Conservation (phyloP, 2,888 invertebrate species). For the Serripes groenlandicus region DNA sequence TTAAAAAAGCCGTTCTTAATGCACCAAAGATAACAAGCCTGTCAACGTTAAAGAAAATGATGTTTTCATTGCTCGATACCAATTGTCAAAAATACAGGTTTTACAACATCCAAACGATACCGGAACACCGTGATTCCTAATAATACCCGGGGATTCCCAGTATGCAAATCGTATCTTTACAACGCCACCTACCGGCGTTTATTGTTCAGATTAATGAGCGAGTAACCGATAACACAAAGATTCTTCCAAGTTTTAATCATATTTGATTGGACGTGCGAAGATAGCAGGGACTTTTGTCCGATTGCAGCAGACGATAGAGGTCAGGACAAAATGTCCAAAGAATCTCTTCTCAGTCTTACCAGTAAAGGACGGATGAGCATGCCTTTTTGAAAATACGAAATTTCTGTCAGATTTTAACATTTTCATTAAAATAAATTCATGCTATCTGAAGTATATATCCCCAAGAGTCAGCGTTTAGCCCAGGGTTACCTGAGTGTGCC, state of each 20-base stretch:
- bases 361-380: too few species aligned
- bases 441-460: too few species aligned
- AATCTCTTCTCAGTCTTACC: too few species aligned
- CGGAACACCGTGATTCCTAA: not conserved
- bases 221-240: constrained; percentile 10
- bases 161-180: constrained; percentile 8
- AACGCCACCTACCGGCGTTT: constrained; percentile 25
- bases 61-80: too few species aligned
- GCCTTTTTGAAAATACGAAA: too few species aligned
- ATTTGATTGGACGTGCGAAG: constrained; percentile 38
- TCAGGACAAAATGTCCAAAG: too few species aligned
- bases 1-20: not conserved
- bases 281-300: constrained; percentile 37
- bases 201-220: constrained; percentile 26
- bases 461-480: too few species aligned
- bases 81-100: not conserved
- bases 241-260: constrained; percentile 23
- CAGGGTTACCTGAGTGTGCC: too few species aligned
- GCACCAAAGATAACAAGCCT: not conserved
- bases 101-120: not conserved
- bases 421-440: too few species aligned
- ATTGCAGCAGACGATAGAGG: constrained; percentile 34
- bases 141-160: not conserved
- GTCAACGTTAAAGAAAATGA: not conserved
- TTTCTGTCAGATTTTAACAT: too few species aligned